phyloP scores from a whole-genome alignment of 2,113 vertebrate species.

The Lipotes vexillifer region DNA sequence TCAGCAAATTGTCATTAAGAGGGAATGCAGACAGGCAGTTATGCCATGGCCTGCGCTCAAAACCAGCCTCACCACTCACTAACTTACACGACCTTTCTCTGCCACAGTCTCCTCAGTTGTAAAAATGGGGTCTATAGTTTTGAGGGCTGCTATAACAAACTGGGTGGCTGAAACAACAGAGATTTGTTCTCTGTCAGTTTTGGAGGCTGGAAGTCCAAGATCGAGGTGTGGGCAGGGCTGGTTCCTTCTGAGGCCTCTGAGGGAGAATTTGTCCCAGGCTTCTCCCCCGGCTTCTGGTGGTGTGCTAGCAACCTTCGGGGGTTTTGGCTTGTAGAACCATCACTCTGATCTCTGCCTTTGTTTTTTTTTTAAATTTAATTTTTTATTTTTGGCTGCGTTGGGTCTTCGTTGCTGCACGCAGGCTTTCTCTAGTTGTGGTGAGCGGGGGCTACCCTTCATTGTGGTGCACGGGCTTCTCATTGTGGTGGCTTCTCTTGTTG shows the following conservation, averaged over 20 bases:
- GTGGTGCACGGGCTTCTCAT: too few species aligned
- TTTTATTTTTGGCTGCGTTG: too few species aligned
- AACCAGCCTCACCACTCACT: not conserved
- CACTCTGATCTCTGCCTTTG: not conserved
- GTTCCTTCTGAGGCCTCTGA: not conserved
- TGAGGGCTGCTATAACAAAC: not conserved
- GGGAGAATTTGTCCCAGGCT: not conserved
- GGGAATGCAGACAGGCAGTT: rapidly evolving
- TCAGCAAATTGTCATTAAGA: not conserved
- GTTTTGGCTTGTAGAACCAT: not conserved
- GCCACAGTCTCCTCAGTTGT: not conserved
- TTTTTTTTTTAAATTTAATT: too few species aligned
- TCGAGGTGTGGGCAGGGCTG: not conserved
- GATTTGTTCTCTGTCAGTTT: not conserved
- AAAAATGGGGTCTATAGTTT: not conserved
- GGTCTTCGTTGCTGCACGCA: too few species aligned
- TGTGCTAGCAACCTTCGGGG: not conserved
- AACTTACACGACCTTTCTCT: not conserved
- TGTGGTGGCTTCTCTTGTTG: too few species aligned
- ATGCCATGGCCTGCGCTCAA: not conserved
- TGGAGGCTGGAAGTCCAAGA: not conserved
- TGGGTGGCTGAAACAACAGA: not conserved
- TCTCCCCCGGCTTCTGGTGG: not conserved
- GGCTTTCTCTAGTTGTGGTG: too few species aligned
- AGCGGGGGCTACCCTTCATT: too few species aligned